These are phyloP conservation scores for Planococcus citri DNA, from an alignment of 1,140 invertebrate genomes.

Conservation along the genomic window DNA sequence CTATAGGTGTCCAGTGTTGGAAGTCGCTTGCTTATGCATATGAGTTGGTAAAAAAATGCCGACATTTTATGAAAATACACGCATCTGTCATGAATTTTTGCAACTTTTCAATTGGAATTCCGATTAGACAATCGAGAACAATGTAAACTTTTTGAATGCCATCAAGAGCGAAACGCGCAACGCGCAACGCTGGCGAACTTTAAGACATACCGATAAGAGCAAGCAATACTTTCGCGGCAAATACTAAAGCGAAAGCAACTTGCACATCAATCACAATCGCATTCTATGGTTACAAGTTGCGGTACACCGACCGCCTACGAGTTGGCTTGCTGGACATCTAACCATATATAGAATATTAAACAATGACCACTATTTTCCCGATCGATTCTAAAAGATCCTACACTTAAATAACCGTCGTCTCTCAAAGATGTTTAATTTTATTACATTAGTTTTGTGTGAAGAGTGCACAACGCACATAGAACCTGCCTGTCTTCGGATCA, in stretches of 20 bases:
- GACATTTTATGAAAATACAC: neutral
- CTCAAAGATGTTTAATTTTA: constrained; percentile 18
- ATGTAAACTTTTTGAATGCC: neutral
- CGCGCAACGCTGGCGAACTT: neutral
- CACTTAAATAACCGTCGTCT: neutral
- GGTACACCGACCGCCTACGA: constrained; percentile 17
- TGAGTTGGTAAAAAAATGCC: neutral
- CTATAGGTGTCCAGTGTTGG: too few species aligned
- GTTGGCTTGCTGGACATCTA: constrained; percentile 10
- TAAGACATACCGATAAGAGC: constrained; percentile 9
- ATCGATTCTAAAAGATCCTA: constrained; percentile 15
- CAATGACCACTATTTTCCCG: constrained; percentile 10
- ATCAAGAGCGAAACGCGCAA: neutral
- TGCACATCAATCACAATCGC: constrained; percentile 17
- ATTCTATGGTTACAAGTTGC: constrained; percentile 17
- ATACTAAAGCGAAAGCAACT: constrained; percentile 13
- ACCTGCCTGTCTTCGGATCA: constrained; percentile 7
- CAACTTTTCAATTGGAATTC: neutral
- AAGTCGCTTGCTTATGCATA: too few species aligned
- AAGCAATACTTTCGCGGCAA: constrained; percentile 16
- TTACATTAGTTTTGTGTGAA: constrained; percentile 18
- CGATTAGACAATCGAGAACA: neutral
- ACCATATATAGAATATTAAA: constrained; percentile 21
- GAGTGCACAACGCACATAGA: neutral
- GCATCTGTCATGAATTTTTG: too few species aligned